Base-by-base conservation (phyloP, 2,797 vertebrate species). In the Phrynocephalus guinanensis region DNA sequence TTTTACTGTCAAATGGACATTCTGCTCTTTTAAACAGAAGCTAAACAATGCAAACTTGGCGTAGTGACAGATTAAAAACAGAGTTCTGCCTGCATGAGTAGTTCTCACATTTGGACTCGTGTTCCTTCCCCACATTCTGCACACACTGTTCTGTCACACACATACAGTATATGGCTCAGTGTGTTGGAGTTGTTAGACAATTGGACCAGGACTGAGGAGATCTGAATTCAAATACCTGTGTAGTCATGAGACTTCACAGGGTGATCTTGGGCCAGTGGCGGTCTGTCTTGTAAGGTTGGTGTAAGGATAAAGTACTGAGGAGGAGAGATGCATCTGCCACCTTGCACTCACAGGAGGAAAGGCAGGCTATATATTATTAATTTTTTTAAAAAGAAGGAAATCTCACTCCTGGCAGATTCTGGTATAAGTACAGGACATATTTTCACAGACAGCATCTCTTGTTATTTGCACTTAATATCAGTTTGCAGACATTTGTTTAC, bases 1-100 rank as follows among this genome's bases (percentile, higher is more conserved):
- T 79, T 30, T 30, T n/a, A 20, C 48, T 76, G 24, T 63, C 15
- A 63, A 75, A 56, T 52, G 38, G 56, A 38, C 72, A 75, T 63
- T 63, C 66, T 70, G 66, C 44, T 85, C 28, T 79, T 63, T 79
- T 85, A 79, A 85, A 85, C 63, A 68, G 75, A 78, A 8, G 20
- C 44, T 70, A 68, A 67, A 52, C 60, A 85, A 67, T 67, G 38
- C 56, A 52, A 18, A 26, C 71, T 84, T 84, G 73, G 24, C 24
- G 38, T 28, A 52, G 48, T 52, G 75, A 33, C 28, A 78, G 66
- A 78, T 52, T 44, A 22, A 79, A 86, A 86, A n/a, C 76, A 66
- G 66, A 66, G 8, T 38, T 86, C 50, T 48, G 16, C 16, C n/a
- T n/a, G 18, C 60, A n/a, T 33, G 63, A 1, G 11, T 22, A 67